Conservation (phyloP, 2,113 vertebrate species). For the Coturnix japonica region DNA sequence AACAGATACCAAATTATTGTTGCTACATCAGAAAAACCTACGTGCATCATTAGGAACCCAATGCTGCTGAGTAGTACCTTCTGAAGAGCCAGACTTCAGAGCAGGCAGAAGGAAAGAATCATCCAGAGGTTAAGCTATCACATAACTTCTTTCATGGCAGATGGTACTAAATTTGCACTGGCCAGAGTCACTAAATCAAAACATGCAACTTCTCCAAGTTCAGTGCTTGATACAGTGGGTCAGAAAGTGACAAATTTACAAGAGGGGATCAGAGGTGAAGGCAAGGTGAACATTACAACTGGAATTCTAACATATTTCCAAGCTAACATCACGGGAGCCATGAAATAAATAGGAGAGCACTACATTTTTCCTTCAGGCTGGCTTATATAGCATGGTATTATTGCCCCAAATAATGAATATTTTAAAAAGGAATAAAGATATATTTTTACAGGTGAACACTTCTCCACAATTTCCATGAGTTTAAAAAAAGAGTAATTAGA, state of each 20-base stretch:
- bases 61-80: background rate
- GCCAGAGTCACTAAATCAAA: conserved; percentile 36
- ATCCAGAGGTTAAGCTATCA: background rate
- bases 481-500: background rate
- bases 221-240: background rate
- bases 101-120: background rate
- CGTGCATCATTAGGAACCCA: background rate
- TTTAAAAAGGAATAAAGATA: fast-evolving
- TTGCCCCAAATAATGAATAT: background rate
- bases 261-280: conserved; percentile 17
- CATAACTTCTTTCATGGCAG: background rate
- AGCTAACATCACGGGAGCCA: background rate
- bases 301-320: background rate
- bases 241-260: conserved; percentile 9
- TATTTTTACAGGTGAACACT: background rate
- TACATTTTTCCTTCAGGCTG: background rate
- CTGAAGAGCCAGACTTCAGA: background rate
- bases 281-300: background rate
- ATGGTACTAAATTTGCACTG: background rate
- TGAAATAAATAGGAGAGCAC: background rate
- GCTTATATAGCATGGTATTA: background rate
- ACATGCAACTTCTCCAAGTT: background rate
- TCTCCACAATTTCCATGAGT: background rate
- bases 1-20: background rate
- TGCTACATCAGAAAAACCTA: background rate